Evolutionary conservation across 2,888 invertebrate genomes (phyloP).

Genomic region (Lasioglossum leucozonium): DNA sequence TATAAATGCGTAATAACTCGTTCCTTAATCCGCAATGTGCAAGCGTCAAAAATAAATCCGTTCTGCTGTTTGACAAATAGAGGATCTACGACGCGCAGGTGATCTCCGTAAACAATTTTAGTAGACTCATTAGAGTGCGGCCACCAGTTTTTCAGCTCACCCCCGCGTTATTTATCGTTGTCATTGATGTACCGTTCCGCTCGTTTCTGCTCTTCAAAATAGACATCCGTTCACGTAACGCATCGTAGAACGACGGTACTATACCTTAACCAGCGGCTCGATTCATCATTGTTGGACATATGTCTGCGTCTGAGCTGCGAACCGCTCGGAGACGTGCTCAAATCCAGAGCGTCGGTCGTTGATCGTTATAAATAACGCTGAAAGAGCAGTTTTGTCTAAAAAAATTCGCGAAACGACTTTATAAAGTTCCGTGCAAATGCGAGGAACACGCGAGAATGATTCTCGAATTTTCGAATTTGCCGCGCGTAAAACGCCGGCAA

Average conservation of each 20-base stretch:
- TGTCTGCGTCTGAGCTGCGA: conserved; percentile 19
- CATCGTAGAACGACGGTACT: conserved; percentile 44
- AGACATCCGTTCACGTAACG: conserved; percentile 37
- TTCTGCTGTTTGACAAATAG: background rate
- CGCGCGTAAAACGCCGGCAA: background rate
- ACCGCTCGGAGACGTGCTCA: background rate
- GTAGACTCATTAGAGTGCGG: background rate
- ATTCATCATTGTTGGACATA: conserved; percentile 58
- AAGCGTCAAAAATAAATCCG: background rate
- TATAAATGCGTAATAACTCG: background rate
- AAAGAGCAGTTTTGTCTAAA: background rate
- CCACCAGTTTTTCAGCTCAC: background rate
- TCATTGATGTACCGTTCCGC: background rate
- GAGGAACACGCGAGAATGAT: background rate
- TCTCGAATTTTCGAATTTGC: background rate
- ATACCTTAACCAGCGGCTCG: conserved; percentile 51
- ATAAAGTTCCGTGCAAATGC: background rate
- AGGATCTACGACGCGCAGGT: background rate
- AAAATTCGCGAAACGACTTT: background rate
- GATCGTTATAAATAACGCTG: background rate
- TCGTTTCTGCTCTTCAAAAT: conserved; percentile 15
- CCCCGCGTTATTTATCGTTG: background rate
- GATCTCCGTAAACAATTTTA: background rate
- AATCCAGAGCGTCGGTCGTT: background rate
- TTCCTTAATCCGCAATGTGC: background rate